Evolutionary conservation across 2,888 invertebrate genomes (phyloP), one percentile per base, ranked within the genome.

Genomic region (Macaria liturata): DNA sequence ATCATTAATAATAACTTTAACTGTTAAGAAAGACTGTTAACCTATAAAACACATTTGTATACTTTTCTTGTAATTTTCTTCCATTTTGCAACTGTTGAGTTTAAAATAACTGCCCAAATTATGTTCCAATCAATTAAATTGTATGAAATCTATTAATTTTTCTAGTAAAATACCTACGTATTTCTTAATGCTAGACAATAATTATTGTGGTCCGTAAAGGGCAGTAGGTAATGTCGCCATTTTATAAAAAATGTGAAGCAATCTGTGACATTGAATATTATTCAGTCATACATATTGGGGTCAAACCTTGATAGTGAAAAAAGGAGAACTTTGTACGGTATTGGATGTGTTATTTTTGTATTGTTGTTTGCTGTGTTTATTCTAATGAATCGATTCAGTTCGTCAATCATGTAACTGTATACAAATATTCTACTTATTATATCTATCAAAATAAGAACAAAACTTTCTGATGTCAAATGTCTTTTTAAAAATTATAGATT

Each of bases 191-290:
- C 0, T 4, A 46, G 32, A 48, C 53, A 32, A 48, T 31, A 7
- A 39, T 45, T 48, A 9, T 9, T 43, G 43, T 9, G n/a, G n/a
- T 46, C 34, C 4, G 34, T 37, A 57, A 57, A 57, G 57, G 57
- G 57, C 57, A 57, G 6, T 4, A 5, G 31, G 32, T 20, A 9
- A 48, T 52, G 48, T 53, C 34, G 53, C 9, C 45, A 49, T 30
- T 57, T 53, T 57, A 3, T 7, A 37, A 7, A 37, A 37, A 53
- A 49, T 51, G 45, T 49, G 45, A 40, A 39, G 57, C 57, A 57
- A 52, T 37, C 4, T 37, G 34, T 37, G 34, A 37, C 34, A 37
- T 6, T 4, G 34, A 37, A 7, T 37, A 37, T 37, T 37, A 3
- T 4, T 37, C 34, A 20, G 20, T 20, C 20, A 20, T 20, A 20